phyloP scores from a whole-genome alignment of 2,113 vertebrate species.

The Lanius ludovicianus region DNA sequence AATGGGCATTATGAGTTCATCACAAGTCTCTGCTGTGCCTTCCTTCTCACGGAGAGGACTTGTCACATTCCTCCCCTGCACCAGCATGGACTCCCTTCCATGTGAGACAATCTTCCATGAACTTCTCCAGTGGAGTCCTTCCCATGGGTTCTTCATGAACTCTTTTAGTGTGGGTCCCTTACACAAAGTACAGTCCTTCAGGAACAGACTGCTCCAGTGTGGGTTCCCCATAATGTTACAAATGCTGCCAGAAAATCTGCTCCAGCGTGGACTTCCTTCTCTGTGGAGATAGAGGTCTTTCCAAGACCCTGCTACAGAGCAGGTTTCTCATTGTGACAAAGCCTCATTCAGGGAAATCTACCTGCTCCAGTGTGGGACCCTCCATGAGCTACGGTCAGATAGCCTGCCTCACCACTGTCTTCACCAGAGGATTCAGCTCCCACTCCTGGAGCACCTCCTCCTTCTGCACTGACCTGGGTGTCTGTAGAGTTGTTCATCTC shows the following conservation, averaged over 20 bases:
- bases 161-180: background rate
- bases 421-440: no score
- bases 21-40: rapidly evolving
- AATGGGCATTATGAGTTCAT: background rate
- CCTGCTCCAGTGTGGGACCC: background rate
- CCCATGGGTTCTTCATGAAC: background rate
- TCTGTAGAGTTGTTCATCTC: background rate
- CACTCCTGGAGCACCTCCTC: background rate
- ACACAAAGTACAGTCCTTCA: background rate
- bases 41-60: background rate
- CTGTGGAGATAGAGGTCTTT: no score
- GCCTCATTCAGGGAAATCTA: background rate
- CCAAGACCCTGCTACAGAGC: background rate
- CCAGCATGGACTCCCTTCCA: background rate
- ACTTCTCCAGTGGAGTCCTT: background rate
- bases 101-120: background rate
- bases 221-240: background rate
- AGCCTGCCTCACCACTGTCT: background rate
- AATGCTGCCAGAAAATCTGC: background rate
- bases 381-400: background rate
- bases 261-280: background rate
- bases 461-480: background rate
- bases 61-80: background rate
- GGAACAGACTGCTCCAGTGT: background rate
- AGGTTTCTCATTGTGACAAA: background rate